Conservation (phyloP, 2,797 vertebrate genomes). For the Setipinna tenuifilis region DNA sequence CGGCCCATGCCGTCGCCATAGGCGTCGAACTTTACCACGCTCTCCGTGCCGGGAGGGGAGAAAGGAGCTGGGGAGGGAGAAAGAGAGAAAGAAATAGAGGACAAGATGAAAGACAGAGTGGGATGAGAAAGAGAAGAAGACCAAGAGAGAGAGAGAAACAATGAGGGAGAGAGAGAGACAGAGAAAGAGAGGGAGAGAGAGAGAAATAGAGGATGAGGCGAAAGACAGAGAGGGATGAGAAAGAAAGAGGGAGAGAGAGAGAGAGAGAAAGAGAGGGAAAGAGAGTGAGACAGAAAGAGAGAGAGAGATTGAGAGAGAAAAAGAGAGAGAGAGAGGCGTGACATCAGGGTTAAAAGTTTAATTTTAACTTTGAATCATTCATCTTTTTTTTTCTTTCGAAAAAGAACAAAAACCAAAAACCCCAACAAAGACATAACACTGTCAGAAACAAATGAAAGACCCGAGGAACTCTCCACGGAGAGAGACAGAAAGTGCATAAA, state of each 20-base stretch:
- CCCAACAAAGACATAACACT: neutral
- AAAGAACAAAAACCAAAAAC: neutral
- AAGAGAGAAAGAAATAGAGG: slow-evolving; percentile 41
- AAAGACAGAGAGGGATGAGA: slow-evolving; percentile 70
- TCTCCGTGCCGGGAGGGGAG: slow-evolving; percentile 84
- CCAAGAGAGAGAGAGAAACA: neutral
- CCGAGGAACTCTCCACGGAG: neutral
- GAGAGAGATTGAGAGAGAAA: slow-evolving; percentile 76
- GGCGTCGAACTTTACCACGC: slow-evolving; percentile 90
- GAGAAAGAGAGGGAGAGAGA: neutral
- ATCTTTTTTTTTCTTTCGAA: neutral
- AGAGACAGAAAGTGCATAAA: neutral
- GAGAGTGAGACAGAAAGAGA: neutral
- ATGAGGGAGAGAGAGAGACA: too few species aligned
- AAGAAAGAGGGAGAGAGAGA: slow-evolving; percentile 61
- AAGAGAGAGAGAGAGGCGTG: neutral
- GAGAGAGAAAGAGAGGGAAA: neutral
- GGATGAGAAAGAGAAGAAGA: neutral
- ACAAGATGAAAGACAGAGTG: slow-evolving; percentile 44
- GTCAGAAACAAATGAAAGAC: neutral
- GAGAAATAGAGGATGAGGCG: neutral
- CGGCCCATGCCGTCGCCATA: slow-evolving; percentile 93
- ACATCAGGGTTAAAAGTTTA: neutral
- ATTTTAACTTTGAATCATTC: neutral
- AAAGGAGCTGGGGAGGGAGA: slow-evolving; percentile 82